These are phyloP conservation scores for Rotaria magnacalcarata DNA, from an alignment of 2,888 invertebrate species.

Conservation along the genomic window DNA sequence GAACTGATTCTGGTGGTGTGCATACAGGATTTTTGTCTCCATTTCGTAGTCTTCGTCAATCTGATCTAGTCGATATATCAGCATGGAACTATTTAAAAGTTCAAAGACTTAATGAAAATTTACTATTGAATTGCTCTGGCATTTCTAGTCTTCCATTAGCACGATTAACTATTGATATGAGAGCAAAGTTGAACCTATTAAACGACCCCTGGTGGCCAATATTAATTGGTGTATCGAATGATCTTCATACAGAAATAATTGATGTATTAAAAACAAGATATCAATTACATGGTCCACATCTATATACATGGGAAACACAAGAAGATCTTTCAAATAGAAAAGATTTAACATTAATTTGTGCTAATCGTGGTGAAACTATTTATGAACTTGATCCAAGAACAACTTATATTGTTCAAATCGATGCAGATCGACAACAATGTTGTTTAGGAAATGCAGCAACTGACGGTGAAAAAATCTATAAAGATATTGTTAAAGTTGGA, in stretches of 20 bases:
- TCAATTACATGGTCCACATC: neutral
- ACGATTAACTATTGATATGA: slow-evolving; percentile 3
- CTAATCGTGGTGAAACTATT: neutral
- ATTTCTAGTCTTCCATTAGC: neutral
- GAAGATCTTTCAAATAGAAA: neutral
- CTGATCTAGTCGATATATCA: neutral
- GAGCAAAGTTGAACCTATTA: neutral
- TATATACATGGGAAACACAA: neutral
- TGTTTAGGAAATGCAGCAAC: neutral
- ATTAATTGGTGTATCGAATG: slow-evolving; percentile 4
- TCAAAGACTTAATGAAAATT: neutral
- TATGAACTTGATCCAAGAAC: neutral
- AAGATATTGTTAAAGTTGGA: slow-evolving; percentile 12
- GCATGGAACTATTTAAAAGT: slow-evolving; percentile 30
- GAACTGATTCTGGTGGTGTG: neutral
- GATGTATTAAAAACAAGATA: neutral
- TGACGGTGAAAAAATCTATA: neutral
- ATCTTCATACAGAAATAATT: neutral
- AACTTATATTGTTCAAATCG: neutral
- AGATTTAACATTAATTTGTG: slow-evolving; percentile 21
- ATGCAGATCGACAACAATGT: neutral
- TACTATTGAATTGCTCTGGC: neutral
- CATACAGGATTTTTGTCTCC: neutral
- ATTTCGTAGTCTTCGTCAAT: neutral
- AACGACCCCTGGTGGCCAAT: slow-evolving; percentile 30